Conservation (phyloP, 2,797 vertebrate genomes). For the Rhinoraja longicauda region DNA sequence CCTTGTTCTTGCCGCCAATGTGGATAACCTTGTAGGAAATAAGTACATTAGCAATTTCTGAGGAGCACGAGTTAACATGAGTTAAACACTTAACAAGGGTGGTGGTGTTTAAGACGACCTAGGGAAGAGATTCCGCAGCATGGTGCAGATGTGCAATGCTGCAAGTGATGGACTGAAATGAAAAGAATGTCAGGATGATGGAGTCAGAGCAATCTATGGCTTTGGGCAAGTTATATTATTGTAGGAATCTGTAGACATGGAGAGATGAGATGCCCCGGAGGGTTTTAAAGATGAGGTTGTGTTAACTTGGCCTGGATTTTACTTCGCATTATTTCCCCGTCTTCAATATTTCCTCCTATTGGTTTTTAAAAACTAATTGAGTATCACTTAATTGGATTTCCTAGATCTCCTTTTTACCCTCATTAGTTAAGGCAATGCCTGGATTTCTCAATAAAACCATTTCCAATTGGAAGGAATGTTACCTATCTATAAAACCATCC, state of each 20-base stretch:
- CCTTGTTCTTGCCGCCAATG: no score
- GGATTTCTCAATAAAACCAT: not conserved
- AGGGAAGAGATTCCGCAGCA: not conserved
- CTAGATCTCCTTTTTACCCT: not conserved
- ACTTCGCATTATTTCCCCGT: not conserved
- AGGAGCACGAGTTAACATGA: not conserved
- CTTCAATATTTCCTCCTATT: not conserved
- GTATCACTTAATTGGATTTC: not conserved
- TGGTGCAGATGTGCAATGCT: not conserved
- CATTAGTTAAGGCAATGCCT: not conserved
- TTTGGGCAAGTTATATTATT: not conserved
- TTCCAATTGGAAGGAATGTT: not conserved
- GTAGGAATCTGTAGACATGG: not conserved
- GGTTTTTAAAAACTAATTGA: not conserved
- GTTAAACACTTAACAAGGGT: no score
- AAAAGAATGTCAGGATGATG: not conserved
- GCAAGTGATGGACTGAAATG: not conserved
- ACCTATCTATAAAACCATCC: not conserved
- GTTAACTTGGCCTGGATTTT: not conserved
- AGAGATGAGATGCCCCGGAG: not conserved
- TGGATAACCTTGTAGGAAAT: no score
- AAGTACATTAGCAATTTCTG: not conserved
- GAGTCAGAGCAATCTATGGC: not conserved
- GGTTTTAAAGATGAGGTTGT: not conserved
- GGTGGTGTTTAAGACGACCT: not conserved